A percentile compares a stretch with the other conserved stretches of the same genome.
phyloP scores from a whole-genome alignment of 2,797 vertebrate genomes.

The Gambusia yucatana region DNA sequence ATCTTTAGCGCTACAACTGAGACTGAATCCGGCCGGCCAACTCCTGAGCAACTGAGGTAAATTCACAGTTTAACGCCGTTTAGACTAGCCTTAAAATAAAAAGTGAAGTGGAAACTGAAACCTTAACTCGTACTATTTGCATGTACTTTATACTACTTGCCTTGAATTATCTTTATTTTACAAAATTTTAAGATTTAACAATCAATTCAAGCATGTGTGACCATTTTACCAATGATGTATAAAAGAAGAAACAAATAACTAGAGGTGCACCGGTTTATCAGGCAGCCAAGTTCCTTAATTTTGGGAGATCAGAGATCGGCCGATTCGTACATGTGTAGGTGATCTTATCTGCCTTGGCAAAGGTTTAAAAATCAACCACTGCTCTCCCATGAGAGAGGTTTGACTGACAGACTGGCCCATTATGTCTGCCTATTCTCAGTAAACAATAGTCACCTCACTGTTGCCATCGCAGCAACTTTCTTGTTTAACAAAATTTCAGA shows the following conservation, averaged over 20 bases:
- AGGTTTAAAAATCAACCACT: too few relatives aligned
- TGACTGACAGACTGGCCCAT: too few relatives aligned
- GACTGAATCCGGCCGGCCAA: conserved; percentile 64
- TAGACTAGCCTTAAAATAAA: neutral
- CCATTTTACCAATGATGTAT: neutral
- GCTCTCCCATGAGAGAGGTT: too few relatives aligned
- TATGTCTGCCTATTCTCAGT: too few relatives aligned
- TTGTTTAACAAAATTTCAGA: too few relatives aligned
- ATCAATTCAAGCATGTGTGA: neutral
- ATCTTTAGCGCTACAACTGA: conserved; percentile 74
- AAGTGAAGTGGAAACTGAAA: neutral
- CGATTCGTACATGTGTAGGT: too few relatives aligned
- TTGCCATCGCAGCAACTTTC: too few relatives aligned
- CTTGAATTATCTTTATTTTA: neutral
- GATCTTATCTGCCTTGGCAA: too few relatives aligned
- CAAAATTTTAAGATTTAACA: neutral
- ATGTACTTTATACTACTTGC: neutral
- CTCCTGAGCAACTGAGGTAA: conserved; percentile 71
- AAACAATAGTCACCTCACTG: too few relatives aligned
- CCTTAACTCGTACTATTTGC: neutral
- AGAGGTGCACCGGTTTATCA: neutral
- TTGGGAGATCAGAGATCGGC: too few relatives aligned
- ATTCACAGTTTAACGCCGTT: neutral
- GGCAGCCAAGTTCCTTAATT: too few relatives aligned
- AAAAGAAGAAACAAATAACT: neutral